phyloP scores from a whole-genome alignment of 2,113 vertebrate genomes.

The Hoplias malabaricus region DNA sequence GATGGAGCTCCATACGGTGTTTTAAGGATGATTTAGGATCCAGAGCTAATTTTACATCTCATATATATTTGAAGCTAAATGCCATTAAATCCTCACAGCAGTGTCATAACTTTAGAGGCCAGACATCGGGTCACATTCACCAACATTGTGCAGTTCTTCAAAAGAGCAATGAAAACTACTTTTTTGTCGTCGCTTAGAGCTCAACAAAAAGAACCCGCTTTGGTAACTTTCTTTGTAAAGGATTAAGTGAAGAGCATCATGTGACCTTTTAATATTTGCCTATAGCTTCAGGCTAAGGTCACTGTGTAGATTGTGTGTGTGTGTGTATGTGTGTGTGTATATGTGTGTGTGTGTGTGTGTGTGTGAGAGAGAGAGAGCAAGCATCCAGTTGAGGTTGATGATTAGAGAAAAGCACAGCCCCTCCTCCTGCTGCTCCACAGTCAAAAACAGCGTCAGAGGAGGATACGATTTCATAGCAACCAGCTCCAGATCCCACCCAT shows the following conservation, averaged over 20 bases:
- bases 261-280: constrained; percentile 6
- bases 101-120: too few species aligned
- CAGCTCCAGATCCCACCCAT: constrained; percentile 62
- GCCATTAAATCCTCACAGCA: too few species aligned
- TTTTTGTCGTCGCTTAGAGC: neutral
- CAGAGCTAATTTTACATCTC: too few species aligned
- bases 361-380: neutral
- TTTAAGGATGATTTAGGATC: too few species aligned
- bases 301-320: neutral
- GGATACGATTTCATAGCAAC: constrained; percentile 69
- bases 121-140: too few species aligned
- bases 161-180: neutral
- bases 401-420: constrained; percentile 61
- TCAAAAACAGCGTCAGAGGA: constrained; percentile 43
- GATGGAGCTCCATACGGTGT: too few species aligned
- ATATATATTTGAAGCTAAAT: too few species aligned
- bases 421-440: constrained; percentile 50
- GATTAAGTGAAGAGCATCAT: neutral
- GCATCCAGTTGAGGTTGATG: constrained; percentile 16
- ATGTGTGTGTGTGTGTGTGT: neutral
- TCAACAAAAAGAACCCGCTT: neutral
- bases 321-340: neutral
- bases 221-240: neutral
- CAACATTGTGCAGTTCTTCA: neutral
- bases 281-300: neutral